Evolutionary conservation across 2,797 vertebrate genomes (phyloP).

Genomic region (Balearica regulorum): DNA sequence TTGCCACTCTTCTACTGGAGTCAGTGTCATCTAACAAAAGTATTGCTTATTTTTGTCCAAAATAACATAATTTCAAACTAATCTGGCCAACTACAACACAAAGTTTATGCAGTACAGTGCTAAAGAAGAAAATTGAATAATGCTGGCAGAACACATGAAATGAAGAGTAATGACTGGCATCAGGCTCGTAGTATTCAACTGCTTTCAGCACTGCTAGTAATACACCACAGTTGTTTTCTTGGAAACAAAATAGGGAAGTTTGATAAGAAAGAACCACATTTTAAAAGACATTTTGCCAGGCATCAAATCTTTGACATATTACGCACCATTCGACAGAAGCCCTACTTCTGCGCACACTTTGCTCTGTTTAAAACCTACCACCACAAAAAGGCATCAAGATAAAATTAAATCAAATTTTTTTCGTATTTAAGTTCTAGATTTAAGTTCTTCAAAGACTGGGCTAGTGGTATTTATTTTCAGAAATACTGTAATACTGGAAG

Average conservation of each 20-base stretch:
- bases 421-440: too few relatives aligned
- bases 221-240: not conserved
- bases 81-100: not conserved
- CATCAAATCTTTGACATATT: too few relatives aligned
- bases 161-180: not conserved
- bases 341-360: rapidly evolving
- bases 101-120: not conserved
- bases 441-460: not conserved
- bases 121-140: not conserved
- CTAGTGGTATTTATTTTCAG: rapidly evolving
- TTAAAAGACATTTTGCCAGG: not conserved
- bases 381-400: rapidly evolving
- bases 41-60: not conserved
- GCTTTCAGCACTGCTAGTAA: not conserved
- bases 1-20: not conserved
- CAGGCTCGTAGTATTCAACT: not conserved
- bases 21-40: not conserved
- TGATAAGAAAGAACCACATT: not conserved
- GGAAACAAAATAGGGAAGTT: not conserved
- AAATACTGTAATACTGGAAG: rapidly evolving
- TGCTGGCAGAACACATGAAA: not conserved
- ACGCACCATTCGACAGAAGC: not conserved
- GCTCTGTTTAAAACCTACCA: not conserved
- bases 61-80: not conserved
- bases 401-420: rapidly evolving